phyloP scores from a whole-genome alignment of 2,113 vertebrate species.

The Rhegmatorhina hoffmannsi region DNA sequence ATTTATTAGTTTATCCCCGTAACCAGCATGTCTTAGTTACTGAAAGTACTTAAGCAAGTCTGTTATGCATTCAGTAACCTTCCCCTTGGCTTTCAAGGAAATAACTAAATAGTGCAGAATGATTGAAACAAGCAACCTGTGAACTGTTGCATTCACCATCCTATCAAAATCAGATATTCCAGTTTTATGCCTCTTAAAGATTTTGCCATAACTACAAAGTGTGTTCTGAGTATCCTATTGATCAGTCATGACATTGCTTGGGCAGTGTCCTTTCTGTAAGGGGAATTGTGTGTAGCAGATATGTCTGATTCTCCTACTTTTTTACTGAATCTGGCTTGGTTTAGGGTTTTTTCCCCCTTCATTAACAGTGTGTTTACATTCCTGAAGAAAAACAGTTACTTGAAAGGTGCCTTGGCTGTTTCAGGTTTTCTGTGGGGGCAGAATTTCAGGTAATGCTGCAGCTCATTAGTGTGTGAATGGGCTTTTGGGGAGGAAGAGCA shows the following conservation, averaged over 20 bases:
- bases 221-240: neutral
- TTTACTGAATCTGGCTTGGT: neutral
- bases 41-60: neutral
- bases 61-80: neutral
- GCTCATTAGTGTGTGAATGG: neutral
- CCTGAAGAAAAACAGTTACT: neutral
- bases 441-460: neutral
- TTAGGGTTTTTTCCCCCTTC: neutral
- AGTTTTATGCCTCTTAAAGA: neutral
- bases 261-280: neutral
- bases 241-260: neutral
- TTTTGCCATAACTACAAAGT: neutral
- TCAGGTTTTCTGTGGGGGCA: neutral
- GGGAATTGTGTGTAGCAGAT: neutral
- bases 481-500: neutral
- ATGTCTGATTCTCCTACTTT: neutral
- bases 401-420: neutral
- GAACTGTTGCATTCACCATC: neutral
- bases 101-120: neutral
- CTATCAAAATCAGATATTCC: neutral
- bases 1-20: neutral
- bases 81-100: neutral
- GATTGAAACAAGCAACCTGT: neutral
- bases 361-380: neutral
- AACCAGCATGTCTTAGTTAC: neutral